Evolutionary conservation across 2,888 invertebrate genomes (phyloP), one percentile per base, ranked within the genome.

Genomic region (Spilarctia lutea): DNA sequence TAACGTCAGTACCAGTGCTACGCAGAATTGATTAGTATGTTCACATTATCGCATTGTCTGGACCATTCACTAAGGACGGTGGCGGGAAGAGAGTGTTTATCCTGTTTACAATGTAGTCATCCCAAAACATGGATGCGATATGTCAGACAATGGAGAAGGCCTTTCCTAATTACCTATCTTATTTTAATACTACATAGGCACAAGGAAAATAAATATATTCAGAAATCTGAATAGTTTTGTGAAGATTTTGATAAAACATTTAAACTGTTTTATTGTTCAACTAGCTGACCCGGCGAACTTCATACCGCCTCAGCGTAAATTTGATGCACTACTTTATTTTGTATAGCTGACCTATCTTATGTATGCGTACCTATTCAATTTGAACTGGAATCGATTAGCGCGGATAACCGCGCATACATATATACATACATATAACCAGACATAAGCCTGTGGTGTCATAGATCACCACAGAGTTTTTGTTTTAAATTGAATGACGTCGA

Each of bases 31-130:
- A 83, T 82, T 79, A 81, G 78, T 76, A 74, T 85, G 77, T 85
- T 83, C 80, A 39, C 75, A 82, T 83, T 85, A 85, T 73, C 72
- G 76, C 84, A 84, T 82, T 80, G 85, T 84, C 83, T 80, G 77
- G 81, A 79, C 86, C 87, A 89, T 88, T 89, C 86, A 79, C 83
- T 82, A 84, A 89, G 88, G 86, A 89, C 81, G 65, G 71, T 77
- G 87, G 87, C 93, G 87, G 94, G 94, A 94, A 88, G 89, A 83
- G 67, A 81, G 89, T 86, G 86, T 89, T 94, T 93, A 94, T 91
- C 88, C 91, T 91, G 91, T 92, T 93, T 91, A 90, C 87, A 83
- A 81, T 78, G 85, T 78, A 81, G 80, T 89, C 89, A 85, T 86
- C 79, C 75, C n/a, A 68, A 48, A 63, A 80, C 83, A 75, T 52